Evolutionary conservation across 2,888 invertebrate species (phyloP).

Genomic region (Gisinianus flammeolus): DNA sequence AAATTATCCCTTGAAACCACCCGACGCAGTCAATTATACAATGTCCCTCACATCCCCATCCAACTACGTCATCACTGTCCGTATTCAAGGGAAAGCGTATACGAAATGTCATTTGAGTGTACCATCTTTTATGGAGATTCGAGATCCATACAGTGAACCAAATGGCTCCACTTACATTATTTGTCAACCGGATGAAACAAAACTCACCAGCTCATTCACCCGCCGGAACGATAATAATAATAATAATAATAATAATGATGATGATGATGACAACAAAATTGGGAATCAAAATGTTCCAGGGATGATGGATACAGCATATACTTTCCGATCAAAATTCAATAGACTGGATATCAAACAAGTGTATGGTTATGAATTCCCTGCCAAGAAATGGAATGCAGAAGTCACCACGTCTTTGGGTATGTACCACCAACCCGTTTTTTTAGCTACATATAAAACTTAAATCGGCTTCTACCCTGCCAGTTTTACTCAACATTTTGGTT

Average conservation of each 20-base stretch:
- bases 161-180: conserved; percentile 54
- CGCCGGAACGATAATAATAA: conserved; percentile 22
- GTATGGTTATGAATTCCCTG: conserved; percentile 47
- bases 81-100: conserved; percentile 44
- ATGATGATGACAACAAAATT: conserved; percentile 37
- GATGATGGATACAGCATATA: conserved; percentile 41
- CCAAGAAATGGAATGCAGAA: conserved; percentile 54
- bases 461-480: too few relatives aligned
- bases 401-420: conserved; percentile 52
- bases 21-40: conserved; percentile 62
- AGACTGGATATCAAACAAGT: conserved; percentile 55
- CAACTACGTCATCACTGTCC: conserved; percentile 67
- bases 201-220: conserved; percentile 31
- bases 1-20: conserved; percentile 57
- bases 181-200: conserved; percentile 50
- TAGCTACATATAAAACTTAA: too few relatives aligned
- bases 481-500: too few relatives aligned
- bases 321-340: conserved; percentile 57
- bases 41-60: conserved; percentile 70
- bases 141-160: conserved; percentile 53
- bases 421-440: too few relatives aligned
- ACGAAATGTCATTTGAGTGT: conserved; percentile 47
- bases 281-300: conserved; percentile 21
- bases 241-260: neutral
- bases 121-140: conserved; percentile 52